These are phyloP conservation scores for Catharus minimus DNA, from an alignment of 2,113 vertebrate genomes.

Conservation along the genomic window DNA sequence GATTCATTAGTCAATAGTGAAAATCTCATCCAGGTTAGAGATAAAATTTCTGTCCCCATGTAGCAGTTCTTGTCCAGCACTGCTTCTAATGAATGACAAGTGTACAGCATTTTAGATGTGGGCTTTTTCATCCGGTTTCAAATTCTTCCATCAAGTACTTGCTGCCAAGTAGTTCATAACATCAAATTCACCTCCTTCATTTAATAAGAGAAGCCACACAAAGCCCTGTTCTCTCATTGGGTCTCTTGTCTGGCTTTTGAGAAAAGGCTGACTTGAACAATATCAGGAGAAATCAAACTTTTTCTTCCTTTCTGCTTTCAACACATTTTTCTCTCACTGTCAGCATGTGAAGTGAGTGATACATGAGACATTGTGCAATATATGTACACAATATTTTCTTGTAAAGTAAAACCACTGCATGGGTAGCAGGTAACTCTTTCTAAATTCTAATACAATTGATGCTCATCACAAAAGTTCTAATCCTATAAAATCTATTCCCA, in stretches of 20 bases:
- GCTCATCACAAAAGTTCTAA: not conserved
- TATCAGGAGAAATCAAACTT: not conserved
- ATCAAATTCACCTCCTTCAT: not conserved
- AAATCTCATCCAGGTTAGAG: not conserved
- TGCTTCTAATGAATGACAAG: no score
- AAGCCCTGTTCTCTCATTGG: not conserved
- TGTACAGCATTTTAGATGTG: no score
- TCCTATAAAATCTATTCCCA: not conserved
- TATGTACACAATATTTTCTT: not conserved
- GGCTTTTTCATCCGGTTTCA: no score
- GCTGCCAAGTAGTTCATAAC: not conserved
- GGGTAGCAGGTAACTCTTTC: not conserved
- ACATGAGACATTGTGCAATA: not conserved
- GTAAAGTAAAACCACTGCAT: not conserved
- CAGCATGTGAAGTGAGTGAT: not conserved
- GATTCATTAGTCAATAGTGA: not conserved
- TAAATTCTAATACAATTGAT: not conserved
- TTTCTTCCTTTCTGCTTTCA: not conserved
- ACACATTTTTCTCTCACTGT: not conserved
- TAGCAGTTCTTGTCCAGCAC: not conserved
- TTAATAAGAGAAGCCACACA: not conserved
- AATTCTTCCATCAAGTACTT: no score
- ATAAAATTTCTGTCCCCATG: not conserved
- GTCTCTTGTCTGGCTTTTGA: not conserved
- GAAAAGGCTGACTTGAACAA: not conserved